Base-by-base conservation (phyloP, 2,888 invertebrate genomes). In the Tholera decimalis region DNA sequence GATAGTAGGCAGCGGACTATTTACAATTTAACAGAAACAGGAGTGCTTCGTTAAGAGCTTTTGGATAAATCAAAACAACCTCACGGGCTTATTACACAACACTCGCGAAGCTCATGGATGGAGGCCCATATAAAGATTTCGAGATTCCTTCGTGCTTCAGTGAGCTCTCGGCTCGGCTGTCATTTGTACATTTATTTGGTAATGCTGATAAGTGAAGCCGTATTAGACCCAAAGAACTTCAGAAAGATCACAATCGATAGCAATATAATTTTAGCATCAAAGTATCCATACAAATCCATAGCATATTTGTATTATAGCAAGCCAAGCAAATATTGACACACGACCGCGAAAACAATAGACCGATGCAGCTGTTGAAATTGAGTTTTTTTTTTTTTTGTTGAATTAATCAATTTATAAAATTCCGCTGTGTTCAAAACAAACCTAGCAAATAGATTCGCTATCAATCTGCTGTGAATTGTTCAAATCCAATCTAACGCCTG, bases 331-430 rank as follows among this genome's bases (percentile, higher is more conserved):
- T 77, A 80, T 78, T 80, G 78, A 73, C 60, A 49, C 51, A 47
- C 15, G 30, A 77, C 73, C 76, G 58, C 73, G 35, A 62, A 68
- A 72, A 79, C 77, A 73, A 72, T 62, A 51, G 53, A 59, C 28
- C 64, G 53, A 37, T 61, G 67, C 79, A 70, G 63, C 60, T 68
- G 68, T 66, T 57, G 64, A 71, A 74, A 80, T 78, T 35, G 68
- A 82, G 80, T 53, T 49, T 46, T 83, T 62, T 47, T 49, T 83
- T 49, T 82, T 73, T 70, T 74, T 43, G 35, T 43, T 35, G 60
- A 61, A 65, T 84, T 83, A 80, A 88, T 88, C 84, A 86, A 86
- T 83, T 85, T 72, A 84, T 86, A 83, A 88, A 90, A 89, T 85
- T 79, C 82, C 74, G 85, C 73, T 83, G 76, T 82, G 80, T 79